Base-by-base conservation (phyloP, 2,888 invertebrate genomes). In the Diachrysia chrysitis region DNA sequence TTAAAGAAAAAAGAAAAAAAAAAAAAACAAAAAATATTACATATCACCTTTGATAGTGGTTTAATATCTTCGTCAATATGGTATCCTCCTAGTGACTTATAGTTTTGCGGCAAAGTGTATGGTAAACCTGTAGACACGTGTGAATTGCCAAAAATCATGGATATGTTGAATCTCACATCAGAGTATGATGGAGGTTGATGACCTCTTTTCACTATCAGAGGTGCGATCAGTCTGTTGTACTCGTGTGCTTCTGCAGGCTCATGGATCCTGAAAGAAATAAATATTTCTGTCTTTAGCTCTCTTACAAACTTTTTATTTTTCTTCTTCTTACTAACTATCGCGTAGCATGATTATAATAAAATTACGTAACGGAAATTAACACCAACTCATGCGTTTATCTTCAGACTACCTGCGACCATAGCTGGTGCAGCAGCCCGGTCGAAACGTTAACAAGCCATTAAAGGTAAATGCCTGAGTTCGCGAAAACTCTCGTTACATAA, bases 21-120 rank as follows among this genome's bases (percentile, higher is more conserved):
- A n/a, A n/a, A n/a, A n/a, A n/a, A 12, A n/a, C 5, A 16, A 25
- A 54, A 4, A 25, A 54, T 17, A 25, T 69, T 81, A n/a, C n/a
- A n/a, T n/a, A n/a, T n/a, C n/a, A 89, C 89, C 82, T 85, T 69
- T 14, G 89, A 82, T 42, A 89, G 79, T 6, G 83, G 82, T 32
- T 76, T 64, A 0, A 78, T 71, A 0, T 84, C 58, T 1, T 78
- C 74, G 1, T 84, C 72, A 46, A 88, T 83, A 68, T 89, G 87
- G 57, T 84, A 89, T 16, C 88, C 89, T n/a, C 78, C 85, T 21
- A 87, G 74, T 3, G 82, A 63, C 46, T 82, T 84, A 37, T 79
- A 88, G 58, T 75, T 86, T 21, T 83, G 83, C 2, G 89, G 88
- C 14, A 88, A 37, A n/a, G 78, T 81, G 5, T 72, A 66, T 0